Evolutionary conservation across 2,888 invertebrate genomes (phyloP), one percentile per base, ranked within the genome.

Genomic region (Drosophila quinaria): DNA sequence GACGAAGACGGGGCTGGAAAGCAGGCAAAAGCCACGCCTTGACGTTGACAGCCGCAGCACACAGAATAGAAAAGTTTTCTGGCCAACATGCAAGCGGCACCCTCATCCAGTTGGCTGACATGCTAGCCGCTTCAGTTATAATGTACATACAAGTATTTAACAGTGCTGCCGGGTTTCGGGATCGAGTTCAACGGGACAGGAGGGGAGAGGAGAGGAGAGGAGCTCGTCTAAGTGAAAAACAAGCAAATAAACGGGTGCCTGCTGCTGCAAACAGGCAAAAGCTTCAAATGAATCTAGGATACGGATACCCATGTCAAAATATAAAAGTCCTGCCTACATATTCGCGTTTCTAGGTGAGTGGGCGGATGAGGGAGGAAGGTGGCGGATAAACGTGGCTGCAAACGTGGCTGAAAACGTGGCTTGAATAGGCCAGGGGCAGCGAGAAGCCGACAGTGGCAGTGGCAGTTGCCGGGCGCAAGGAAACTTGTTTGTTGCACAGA

Each of bases 401-500:
- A 25, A 15, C 5, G 42, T 22, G 13, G 51, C 31, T 19, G 15
- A 37, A 8, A 25, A 15, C 5, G 42, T 22, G 13, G 10, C 19
- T n/a, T n/a, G 64, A 70, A 52, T 67, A 72, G 80, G 79, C 85
- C 70, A 71, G 67, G 69, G 81, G 65, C 84, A 52, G 35, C 31
- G 25, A 5, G 25, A 25, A 44, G 42, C 51, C 19, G 54, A 31
- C 72, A 65, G 67, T 51, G 51, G 70, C 42, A 50, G 42, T 37
- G 51, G 55, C 62, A 59, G 33, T 47, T 22, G 59, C 58, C 29
- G 67, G 70, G 65, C 69, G 70, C 80, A 74, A 72, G 78, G 69
- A 88, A 83, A 88, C 82, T 89, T 89, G 80, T 87, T 87, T 87
- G 86, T 79, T 89, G 88, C 86, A 87, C 83, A 85, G 83, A 89